Conservation (phyloP, 2,888 invertebrate species). For the Acanthococcus lagerstroemiae region DNA sequence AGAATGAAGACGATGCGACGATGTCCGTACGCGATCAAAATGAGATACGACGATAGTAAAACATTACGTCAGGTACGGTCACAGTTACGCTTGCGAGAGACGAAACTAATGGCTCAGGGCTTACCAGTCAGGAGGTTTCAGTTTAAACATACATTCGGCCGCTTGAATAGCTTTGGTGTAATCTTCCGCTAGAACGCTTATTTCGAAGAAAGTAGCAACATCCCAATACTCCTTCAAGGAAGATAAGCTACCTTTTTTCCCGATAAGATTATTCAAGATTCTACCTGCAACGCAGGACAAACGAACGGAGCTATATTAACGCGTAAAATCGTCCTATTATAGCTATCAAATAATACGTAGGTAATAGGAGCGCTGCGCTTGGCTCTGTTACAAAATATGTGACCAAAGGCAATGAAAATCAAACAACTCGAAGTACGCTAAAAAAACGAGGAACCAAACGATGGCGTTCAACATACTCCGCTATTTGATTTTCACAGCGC, state of each 20-base stretch:
- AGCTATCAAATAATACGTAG: too few relatives aligned
- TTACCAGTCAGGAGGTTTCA: conserved; percentile 79
- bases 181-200: conserved; percentile 93
- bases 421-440: too few relatives aligned
- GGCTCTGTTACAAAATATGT: too few relatives aligned
- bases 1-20: background rate
- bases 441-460: too few relatives aligned
- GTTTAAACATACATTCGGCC: conserved; percentile 84
- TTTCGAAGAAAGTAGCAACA: conserved; percentile 97
- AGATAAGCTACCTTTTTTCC: conserved; percentile 89
- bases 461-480: too few relatives aligned
- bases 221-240: conserved; percentile 97
- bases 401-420: too few relatives aligned
- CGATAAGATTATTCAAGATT: conserved; percentile 92
- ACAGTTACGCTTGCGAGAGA: too few relatives aligned
- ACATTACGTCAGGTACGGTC: too few relatives aligned
- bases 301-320: too few relatives aligned
- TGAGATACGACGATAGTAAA: background rate
- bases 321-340: too few relatives aligned
- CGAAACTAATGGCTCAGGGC: conserved; percentile 12
- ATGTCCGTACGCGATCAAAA: background rate
- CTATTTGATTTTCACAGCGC: too few relatives aligned
- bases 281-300: conserved; percentile 65
- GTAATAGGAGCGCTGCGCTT: too few relatives aligned
- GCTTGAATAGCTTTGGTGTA: conserved; percentile 95